These are phyloP conservation scores for Antechinus stuartii DNA, from an alignment of 2,113 vertebrate species.

Conservation along the genomic window DNA sequence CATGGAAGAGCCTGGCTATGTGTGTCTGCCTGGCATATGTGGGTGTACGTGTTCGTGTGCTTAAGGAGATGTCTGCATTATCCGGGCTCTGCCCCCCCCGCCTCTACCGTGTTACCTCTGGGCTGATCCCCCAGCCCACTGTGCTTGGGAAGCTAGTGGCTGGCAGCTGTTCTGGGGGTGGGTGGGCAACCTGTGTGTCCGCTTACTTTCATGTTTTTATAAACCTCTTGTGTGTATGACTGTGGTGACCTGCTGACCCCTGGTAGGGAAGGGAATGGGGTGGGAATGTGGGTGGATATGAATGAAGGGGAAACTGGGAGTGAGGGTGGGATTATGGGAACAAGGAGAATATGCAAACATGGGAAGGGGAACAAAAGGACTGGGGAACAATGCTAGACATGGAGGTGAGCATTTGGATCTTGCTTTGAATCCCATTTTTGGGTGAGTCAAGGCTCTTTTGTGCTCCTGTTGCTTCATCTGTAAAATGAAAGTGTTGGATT, in stretches of 20 bases:
- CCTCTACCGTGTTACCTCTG: conserved; percentile 3
- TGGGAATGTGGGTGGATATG: not conserved
- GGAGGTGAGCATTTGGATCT: not conserved
- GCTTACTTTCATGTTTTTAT: conserved; percentile 21
- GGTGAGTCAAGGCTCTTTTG: not conserved
- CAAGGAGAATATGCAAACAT: not conserved
- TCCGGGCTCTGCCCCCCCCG: not conserved
- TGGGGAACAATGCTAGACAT: not conserved
- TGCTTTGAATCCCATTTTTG: not conserved
- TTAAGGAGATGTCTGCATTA: not conserved
- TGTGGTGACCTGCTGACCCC: conserved; percentile 9
- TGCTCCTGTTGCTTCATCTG: not conserved
- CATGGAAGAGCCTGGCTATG: conserved; percentile 1
- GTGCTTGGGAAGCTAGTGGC: conserved; percentile 22
- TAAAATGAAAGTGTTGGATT: not conserved
- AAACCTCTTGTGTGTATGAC: conserved; percentile 1
- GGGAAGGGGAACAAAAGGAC: not conserved
- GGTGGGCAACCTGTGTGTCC: not conserved
- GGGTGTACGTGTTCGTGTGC: not conserved
- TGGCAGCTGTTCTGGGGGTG: not conserved
- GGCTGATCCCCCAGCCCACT: not conserved
- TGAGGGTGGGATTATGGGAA: not conserved
- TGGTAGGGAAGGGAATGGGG: not conserved
- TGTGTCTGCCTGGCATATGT: not conserved
- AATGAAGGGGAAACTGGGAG: not conserved